A percentile compares a stretch with the other conserved stretches of the same genome.
These are phyloP conservation scores for Himalopsyche japonica DNA, from an alignment of 2,888 invertebrate genomes.

Conservation along the genomic window DNA sequence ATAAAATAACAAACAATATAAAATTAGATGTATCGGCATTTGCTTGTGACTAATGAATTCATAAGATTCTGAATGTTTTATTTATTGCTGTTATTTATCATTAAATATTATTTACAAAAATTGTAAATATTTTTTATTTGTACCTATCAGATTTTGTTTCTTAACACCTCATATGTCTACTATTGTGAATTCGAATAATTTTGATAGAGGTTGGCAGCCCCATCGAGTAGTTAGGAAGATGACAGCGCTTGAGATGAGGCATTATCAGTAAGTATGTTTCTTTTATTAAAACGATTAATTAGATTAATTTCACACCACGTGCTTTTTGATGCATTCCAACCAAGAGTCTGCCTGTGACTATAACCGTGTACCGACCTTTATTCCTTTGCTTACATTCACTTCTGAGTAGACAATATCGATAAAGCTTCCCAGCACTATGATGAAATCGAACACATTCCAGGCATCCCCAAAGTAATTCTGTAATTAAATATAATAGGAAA, in stretches of 20 bases:
- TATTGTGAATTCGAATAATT: no score
- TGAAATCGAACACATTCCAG: slow-evolving; percentile 97
- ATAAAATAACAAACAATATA: no score
- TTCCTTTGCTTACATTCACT: slow-evolving; percentile 81
- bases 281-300: neutral
- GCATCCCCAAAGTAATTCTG: slow-evolving; percentile 98
- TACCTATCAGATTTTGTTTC: no score
- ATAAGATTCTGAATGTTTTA: no score
- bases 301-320: slow-evolving; percentile 18
- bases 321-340: slow-evolving; percentile 15
- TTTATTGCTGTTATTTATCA: no score
- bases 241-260: neutral
- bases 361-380: slow-evolving; percentile 51
- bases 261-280: neutral
- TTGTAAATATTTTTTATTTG: no score
- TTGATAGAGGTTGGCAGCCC: neutral
- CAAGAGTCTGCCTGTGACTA: slow-evolving; percentile 19
- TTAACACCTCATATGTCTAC: no score
- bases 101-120: no score
- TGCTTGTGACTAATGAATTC: no score
- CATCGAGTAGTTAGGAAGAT: neutral
- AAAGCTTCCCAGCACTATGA: slow-evolving; percentile 94
- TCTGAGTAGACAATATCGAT: slow-evolving; percentile 97
- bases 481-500: slow-evolving; percentile 19
- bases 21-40: no score